Evolutionary conservation across 2,113 vertebrate genomes (phyloP).

Genomic region (Parotia lawesii): DNA sequence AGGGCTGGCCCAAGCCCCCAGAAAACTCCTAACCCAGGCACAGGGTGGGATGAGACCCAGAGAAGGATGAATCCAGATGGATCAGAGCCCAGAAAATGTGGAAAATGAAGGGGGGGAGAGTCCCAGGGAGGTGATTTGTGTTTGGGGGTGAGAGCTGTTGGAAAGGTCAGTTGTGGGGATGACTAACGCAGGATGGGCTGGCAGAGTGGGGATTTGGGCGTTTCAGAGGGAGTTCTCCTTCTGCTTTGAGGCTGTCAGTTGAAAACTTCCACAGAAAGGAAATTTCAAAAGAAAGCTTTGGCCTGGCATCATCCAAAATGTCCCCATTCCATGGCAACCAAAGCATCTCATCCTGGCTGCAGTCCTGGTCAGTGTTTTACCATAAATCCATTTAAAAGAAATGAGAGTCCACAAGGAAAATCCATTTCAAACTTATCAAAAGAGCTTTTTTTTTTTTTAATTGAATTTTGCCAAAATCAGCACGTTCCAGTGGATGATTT

Average conservation of each 20-base stretch:
- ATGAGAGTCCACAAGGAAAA: not conserved
- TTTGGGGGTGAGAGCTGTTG: not conserved
- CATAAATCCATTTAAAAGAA: not conserved
- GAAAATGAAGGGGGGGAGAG: not conserved
- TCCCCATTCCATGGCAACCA: not conserved
- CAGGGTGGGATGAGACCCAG: not conserved
- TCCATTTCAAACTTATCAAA: not conserved
- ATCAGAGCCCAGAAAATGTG: not conserved
- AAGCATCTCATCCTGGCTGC: not conserved
- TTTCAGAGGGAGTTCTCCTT: not conserved
- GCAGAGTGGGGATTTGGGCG: not conserved
- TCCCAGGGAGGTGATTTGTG: not conserved
- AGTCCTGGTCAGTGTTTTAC: not conserved
- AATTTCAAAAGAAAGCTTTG: not conserved
- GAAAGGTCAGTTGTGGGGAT: not conserved
- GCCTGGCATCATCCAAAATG: not conserved
- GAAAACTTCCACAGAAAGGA: not conserved
- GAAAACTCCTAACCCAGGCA: not conserved
- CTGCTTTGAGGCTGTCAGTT: not conserved
- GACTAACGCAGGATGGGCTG: not conserved
- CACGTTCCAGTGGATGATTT: conserved; percentile 24
- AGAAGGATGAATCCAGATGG: not conserved
- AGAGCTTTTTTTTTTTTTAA: not conserved
- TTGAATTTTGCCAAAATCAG: conserved; percentile 34
- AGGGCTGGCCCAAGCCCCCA: not conserved